phyloP scores from a whole-genome alignment of 2,888 invertebrate species.

The Dryobotodes eremita region DNA sequence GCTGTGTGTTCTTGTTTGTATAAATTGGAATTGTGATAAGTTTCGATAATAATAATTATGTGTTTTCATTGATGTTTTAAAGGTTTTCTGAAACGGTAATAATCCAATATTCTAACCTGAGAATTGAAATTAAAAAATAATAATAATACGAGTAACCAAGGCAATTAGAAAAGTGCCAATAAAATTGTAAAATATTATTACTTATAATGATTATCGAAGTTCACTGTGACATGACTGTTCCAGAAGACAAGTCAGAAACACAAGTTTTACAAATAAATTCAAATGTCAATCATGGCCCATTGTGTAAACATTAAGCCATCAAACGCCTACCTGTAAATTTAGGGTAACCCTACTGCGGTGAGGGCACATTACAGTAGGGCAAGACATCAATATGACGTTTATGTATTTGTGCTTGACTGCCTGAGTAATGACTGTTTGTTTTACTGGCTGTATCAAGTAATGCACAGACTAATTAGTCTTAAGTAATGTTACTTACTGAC shows the following conservation, averaged over 20 bases:
- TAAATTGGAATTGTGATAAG: background rate
- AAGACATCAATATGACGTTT: slow-evolving; percentile 51
- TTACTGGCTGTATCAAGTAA: slow-evolving; percentile 23
- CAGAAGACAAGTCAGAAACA: slow-evolving; percentile 4
- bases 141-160: no score
- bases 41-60: background rate
- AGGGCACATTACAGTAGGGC: slow-evolving; percentile 42
- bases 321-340: slow-evolving; percentile 31
- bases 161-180: background rate
- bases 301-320: slow-evolving; percentile 9
- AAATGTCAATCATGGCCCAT: slow-evolving; percentile 22
- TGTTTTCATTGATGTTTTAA: background rate
- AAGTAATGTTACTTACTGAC: slow-evolving; percentile 27
- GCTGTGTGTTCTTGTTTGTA: background rate
- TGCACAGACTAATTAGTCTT: no score
- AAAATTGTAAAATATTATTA: no score
- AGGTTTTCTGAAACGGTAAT: no score
- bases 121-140: background rate
- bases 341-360: slow-evolving; percentile 34
- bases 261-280: background rate
- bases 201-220: background rate
- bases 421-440: slow-evolving; percentile 61
- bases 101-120: background rate
- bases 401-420: slow-evolving; percentile 54
- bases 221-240: background rate